phyloP scores from a whole-genome alignment of 2,113 vertebrate species.

The Aepyceros melampus region DNA sequence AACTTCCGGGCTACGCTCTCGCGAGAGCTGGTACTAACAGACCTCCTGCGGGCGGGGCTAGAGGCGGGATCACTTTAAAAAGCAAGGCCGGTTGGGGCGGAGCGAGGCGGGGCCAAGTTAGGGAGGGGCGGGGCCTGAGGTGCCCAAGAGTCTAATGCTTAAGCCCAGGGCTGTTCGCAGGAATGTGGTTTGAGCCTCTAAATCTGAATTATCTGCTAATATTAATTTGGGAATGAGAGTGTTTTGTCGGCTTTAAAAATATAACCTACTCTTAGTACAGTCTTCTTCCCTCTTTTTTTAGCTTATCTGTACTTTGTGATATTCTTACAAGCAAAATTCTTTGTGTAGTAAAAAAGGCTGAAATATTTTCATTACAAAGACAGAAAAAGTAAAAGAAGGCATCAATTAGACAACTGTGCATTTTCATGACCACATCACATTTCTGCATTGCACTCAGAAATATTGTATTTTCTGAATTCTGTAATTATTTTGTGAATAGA shows the following conservation, averaged over 20 bases:
- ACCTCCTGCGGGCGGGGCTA: accelerated
- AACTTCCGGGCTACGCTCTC: constrained; percentile 1
- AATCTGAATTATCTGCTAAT: neutral
- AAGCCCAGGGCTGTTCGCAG: accelerated
- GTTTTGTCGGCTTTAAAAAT: neutral
- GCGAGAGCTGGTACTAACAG: neutral
- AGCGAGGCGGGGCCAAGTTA: accelerated
- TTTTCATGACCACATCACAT: neutral
- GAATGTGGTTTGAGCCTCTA: neutral
- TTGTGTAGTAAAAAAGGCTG: neutral
- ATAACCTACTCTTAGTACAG: no score
- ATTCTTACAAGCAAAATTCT: neutral
- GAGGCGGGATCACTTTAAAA: accelerated
- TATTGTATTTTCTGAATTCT: neutral
- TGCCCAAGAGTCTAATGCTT: accelerated
- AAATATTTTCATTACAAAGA: neutral
- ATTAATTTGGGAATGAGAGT: neutral
- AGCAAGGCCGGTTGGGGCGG: accelerated
- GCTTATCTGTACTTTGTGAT: neutral
- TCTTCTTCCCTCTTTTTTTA: neutral
- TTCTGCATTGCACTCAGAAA: neutral
- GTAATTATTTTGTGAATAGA: neutral
- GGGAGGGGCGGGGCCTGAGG: accelerated
- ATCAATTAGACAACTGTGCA: neutral
- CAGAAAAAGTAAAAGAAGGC: neutral